Evolutionary conservation across 1,140 invertebrate genomes (phyloP).

Genomic region (Drosophila azteca): DNA sequence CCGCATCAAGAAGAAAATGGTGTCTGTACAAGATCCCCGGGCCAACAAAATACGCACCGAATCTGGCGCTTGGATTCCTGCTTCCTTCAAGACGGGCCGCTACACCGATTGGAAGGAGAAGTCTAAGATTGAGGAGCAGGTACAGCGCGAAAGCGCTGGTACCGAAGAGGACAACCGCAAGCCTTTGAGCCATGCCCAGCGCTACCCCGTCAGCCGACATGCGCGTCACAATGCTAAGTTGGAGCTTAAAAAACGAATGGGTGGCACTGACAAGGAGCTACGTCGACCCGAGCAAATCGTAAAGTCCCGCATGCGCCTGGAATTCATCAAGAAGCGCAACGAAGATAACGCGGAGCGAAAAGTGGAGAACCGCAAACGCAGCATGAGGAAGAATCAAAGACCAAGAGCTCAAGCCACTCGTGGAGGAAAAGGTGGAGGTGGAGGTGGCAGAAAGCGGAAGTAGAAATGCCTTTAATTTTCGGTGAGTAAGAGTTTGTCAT

Average conservation of each 20-base stretch:
- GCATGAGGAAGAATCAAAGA: conserved; percentile 76
- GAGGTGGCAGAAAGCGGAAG: conserved; percentile 16
- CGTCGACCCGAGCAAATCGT: conserved; percentile 89
- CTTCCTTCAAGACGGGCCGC: conserved; percentile 95
- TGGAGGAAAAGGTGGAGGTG: conserved; percentile 33
- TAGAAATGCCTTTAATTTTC: too few species aligned
- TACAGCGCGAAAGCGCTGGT: conserved; percentile 86
- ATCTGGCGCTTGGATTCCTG: conserved; percentile 96
- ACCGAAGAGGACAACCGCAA: conserved; percentile 84
- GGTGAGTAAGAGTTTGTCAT: too few species aligned
- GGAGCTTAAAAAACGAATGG: conserved; percentile 84
- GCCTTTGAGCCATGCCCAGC: conserved; percentile 77
- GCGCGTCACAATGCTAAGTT: conserved; percentile 87
- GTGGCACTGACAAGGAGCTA: conserved; percentile 85
- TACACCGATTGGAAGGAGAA: conserved; percentile 95
- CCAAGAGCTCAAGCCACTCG: conserved; percentile 37
- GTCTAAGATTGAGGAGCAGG: conserved; percentile 88
- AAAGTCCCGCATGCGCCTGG: conserved; percentile 85
- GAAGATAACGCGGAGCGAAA: conserved; percentile 65
- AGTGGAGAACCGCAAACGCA: conserved; percentile 72
- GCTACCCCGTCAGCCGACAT: conserved; percentile 85
- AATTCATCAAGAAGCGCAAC: conserved; percentile 73
- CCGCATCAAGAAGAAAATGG: conserved; percentile 96
- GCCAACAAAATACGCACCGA: conserved; percentile 96
- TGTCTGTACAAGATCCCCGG: conserved; percentile 88